Evolutionary conservation across 2,113 vertebrate species (phyloP).

Genomic region (Columbina picui): DNA sequence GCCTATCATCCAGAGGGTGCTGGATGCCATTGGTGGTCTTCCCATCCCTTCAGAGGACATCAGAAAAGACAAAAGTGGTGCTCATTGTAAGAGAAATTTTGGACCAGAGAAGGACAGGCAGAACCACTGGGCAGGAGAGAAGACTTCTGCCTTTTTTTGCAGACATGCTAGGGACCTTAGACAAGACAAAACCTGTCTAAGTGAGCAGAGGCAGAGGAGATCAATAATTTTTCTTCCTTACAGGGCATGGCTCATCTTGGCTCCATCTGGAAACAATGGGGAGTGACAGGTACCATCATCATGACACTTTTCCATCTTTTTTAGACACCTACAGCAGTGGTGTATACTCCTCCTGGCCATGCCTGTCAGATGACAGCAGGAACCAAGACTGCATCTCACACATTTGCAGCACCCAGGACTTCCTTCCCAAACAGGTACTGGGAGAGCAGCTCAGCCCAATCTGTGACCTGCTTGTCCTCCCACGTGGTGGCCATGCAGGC

Average conservation of each 20-base stretch:
- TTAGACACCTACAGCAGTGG: not conserved
- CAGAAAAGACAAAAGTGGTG: not conserved
- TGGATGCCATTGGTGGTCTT: not conserved
- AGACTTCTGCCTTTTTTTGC: not conserved
- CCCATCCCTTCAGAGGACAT: not conserved
- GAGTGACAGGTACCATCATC: not conserved
- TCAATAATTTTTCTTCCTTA: not conserved
- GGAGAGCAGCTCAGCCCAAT: not conserved
- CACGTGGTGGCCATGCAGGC: rapidly evolving
- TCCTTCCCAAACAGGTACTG: not conserved
- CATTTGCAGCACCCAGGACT: not conserved
- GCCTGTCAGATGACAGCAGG: not conserved
- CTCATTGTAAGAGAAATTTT: not conserved
- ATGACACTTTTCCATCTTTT: not conserved
- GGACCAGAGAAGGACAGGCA: not conserved
- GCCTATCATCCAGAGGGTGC: not conserved
- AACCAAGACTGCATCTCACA: not conserved
- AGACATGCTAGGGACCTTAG: not conserved
- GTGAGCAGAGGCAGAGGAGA: not conserved
- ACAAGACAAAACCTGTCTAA: not conserved
- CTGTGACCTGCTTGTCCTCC: not conserved
- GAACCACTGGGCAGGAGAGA: not conserved
- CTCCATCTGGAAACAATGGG: not conserved
- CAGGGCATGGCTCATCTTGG: not conserved
- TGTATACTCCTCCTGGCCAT: not conserved